Evolutionary conservation across 2,888 invertebrate species (phyloP).

Genomic region (Neoitamus cyanurus): DNA sequence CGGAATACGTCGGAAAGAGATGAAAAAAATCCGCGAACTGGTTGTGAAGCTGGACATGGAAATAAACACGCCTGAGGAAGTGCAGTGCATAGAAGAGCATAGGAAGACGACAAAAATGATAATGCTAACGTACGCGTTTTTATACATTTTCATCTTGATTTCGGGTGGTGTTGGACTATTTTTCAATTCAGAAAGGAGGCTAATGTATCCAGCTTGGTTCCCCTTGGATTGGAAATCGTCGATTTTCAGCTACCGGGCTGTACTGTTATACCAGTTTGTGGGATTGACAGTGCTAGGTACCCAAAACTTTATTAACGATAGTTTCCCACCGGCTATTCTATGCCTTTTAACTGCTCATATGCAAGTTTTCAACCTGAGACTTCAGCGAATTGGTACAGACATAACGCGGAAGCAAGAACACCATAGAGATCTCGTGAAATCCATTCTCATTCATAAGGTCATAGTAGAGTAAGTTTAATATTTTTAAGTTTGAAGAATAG

Average conservation of each 20-base stretch:
- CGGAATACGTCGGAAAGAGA: not conserved
- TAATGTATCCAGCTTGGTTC: conserved; percentile 20
- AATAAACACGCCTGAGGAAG: not conserved
- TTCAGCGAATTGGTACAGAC: not conserved
- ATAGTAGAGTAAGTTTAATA: conserved; percentile 9
- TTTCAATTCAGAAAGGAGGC: not conserved
- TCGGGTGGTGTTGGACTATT: not conserved
- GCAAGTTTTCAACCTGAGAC: not conserved
- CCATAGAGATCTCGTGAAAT: not conserved
- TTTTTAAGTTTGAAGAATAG: not conserved
- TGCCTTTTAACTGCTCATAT: conserved; percentile 19
- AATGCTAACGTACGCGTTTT: not conserved
- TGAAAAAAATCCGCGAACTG: not conserved
- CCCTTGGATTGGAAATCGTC: conserved; percentile 16
- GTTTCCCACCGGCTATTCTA: not conserved
- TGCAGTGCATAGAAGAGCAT: not conserved
- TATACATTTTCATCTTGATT: not conserved
- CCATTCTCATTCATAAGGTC: not conserved
- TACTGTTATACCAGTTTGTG: not conserved
- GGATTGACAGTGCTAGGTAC: not conserved
- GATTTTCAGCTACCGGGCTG: not conserved
- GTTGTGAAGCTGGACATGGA: not conserved
- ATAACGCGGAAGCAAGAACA: not conserved
- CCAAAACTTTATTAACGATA: conserved; percentile 3
- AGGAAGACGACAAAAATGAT: not conserved